Base-by-base conservation (phyloP, 2,113 vertebrate species). In the Pollimyrus isidori region DNA sequence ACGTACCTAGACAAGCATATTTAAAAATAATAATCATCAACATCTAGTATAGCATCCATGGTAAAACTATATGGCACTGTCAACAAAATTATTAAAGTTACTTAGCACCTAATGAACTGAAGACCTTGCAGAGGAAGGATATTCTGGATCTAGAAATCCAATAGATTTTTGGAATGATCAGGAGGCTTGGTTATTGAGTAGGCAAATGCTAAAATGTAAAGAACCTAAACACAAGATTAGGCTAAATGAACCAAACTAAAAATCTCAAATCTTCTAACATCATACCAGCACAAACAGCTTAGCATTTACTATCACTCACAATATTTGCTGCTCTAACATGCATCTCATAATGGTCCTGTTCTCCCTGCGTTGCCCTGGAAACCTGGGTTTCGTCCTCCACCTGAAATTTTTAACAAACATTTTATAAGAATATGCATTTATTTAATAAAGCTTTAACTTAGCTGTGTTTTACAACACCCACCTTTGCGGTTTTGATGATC, bases 281-380 rank as follows among this genome's bases (percentile, higher is more conserved):
- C 26, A 73, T 73, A 73, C 65, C n/a, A 73, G n/a, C 35, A 15
- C n/a, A 73, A 35, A 73, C 65, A 35, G 65, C n/a, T 73, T 73
- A 73, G 10, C 9, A 69, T 69, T 17, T 30, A 30, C 3, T 3
- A 45, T 48, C n/a, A 96, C 98, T 98, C 92, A 99, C 98, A 9
- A 99, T 99, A 93, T 99, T 99, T 86, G 98, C 97, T 1, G 98
- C 98, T 95, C 98, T 95, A 73, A 99, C 98, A 0, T 99, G 97
- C 98, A 99, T 99, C 94, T 99, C 98, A 0, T 99, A 99, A 91
- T 99, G 98, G 92, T 99, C 98, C 89, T 99, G 98, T 80, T 99
- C 98, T 3, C 97, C 97, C 90, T 99, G 98, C 0, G 98, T 98
- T 21, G 98, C 96, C 88, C 98, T 93, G 0, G 97, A 97, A 3